phyloP scores from a whole-genome alignment of 2,797 vertebrate species.

The Fistularia commersonii region DNA sequence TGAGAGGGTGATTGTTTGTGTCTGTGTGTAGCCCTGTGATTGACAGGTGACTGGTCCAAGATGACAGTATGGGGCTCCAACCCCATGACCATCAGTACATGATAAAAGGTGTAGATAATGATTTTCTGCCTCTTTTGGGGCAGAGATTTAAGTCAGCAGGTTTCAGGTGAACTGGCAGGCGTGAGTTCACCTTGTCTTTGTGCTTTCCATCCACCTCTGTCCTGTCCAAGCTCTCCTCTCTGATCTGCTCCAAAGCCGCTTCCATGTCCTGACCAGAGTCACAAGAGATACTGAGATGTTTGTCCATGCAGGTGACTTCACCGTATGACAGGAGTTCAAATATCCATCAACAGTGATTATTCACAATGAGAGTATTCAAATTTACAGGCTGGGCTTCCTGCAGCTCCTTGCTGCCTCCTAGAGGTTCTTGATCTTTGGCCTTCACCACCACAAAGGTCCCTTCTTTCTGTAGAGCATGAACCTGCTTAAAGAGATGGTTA shows the following conservation, averaged over 20 bases:
- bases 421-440: slow-evolving; percentile 21
- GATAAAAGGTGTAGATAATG: neutral
- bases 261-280: slow-evolving; percentile 60
- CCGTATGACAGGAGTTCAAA: too few species aligned
- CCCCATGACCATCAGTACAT: too few species aligned
- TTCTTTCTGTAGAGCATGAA: slow-evolving; percentile 37
- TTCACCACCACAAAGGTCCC: slow-evolving; percentile 76
- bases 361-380: slow-evolving; percentile 24
- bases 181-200: slow-evolving; percentile 70
- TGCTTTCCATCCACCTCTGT: slow-evolving; percentile 51
- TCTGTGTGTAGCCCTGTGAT: too few species aligned
- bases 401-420: slow-evolving; percentile 6
- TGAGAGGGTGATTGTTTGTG: too few species aligned
- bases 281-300: too few species aligned
- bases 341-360: too few species aligned
- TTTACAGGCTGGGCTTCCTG: slow-evolving; percentile 33
- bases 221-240: slow-evolving; percentile 53
- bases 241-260: slow-evolving; percentile 63
- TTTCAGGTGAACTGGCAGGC: neutral
- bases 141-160: neutral
- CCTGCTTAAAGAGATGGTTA: neutral
- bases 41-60: too few species aligned
- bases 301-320: too few species aligned
- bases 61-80: too few species aligned
- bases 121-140: too few species aligned